These are phyloP conservation scores for Cheilinus undulatus DNA, from an alignment of 2,113 vertebrate species.

Conservation along the genomic window DNA sequence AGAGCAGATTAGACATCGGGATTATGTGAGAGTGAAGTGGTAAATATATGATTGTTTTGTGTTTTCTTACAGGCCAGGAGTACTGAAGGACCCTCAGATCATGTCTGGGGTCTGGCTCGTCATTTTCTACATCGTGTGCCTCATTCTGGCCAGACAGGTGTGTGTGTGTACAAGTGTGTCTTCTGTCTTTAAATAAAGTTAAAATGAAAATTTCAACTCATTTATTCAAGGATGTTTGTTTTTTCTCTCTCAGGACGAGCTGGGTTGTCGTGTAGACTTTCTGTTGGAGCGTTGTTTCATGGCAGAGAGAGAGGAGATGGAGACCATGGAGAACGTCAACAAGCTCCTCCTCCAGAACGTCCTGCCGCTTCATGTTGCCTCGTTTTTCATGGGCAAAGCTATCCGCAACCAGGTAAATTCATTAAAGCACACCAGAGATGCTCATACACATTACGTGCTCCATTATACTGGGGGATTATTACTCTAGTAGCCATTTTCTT, in stretches of 20 bases:
- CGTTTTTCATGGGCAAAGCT: constrained; percentile 89
- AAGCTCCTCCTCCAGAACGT: constrained; percentile 91
- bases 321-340: constrained; percentile 91
- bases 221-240: background rate
- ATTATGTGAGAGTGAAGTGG: background rate
- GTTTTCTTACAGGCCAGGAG: constrained; percentile 80
- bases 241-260: constrained; percentile 84
- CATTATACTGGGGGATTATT: too few relatives aligned
- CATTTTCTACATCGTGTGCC: constrained; percentile 88
- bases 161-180: background rate
- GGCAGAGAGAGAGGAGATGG: constrained; percentile 87
- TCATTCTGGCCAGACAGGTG: constrained; percentile 90
- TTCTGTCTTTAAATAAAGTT: too few relatives aligned
- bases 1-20: background rate
- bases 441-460: too few relatives aligned
- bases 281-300: constrained; percentile 88
- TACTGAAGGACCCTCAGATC: constrained; percentile 90
- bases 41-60: constrained; percentile 26
- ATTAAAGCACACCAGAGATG: background rate
- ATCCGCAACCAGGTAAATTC: constrained; percentile 85
- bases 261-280: constrained; percentile 90
- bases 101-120: constrained; percentile 90
- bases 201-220: too few relatives aligned
- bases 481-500: too few relatives aligned
- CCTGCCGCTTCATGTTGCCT: constrained; percentile 88